These are phyloP conservation scores for Hypsibius dujardini DNA, from an alignment of 1,140 invertebrate genomes.

Conservation along the genomic window DNA sequence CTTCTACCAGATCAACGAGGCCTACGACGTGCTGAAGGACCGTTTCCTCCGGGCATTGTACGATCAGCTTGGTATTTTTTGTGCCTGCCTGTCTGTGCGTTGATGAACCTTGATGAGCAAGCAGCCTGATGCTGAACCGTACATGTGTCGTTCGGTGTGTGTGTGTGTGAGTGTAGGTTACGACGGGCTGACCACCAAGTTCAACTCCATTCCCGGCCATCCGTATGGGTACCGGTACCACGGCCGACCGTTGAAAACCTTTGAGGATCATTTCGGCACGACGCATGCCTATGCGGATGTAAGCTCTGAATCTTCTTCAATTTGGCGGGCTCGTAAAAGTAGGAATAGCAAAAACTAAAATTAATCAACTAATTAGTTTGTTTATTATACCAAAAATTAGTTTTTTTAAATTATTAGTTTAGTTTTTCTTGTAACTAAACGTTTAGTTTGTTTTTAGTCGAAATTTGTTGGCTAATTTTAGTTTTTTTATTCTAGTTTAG, in stretches of 20 bases:
- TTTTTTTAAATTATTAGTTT: not conserved
- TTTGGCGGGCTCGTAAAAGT: not conserved
- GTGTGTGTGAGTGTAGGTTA: not conserved
- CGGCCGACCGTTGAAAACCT: not conserved
- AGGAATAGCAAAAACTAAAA: too few species aligned
- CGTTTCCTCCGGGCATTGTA: not conserved
- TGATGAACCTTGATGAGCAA: not conserved
- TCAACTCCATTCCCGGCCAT: not conserved
- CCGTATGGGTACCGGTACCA: constrained; percentile 12
- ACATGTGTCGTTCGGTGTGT: too few species aligned
- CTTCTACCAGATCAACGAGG: not conserved
- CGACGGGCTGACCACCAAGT: constrained; percentile 1
- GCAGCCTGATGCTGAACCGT: too few species aligned
- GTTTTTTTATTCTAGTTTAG: too few species aligned
- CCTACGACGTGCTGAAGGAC: not conserved
- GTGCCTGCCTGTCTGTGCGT: not conserved
- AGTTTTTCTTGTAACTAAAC: not conserved
- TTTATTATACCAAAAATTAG: not conserved
- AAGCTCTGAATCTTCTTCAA: not conserved
- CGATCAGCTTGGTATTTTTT: not conserved
- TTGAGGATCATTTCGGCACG: constrained; percentile 8
- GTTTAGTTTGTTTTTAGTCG: not conserved
- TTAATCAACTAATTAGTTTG: not conserved
- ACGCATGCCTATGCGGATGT: not conserved
- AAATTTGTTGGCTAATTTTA: not conserved